These are phyloP conservation scores for Potamilus streckersoni DNA, from an alignment of 1,140 invertebrate species.

Conservation along the genomic window DNA sequence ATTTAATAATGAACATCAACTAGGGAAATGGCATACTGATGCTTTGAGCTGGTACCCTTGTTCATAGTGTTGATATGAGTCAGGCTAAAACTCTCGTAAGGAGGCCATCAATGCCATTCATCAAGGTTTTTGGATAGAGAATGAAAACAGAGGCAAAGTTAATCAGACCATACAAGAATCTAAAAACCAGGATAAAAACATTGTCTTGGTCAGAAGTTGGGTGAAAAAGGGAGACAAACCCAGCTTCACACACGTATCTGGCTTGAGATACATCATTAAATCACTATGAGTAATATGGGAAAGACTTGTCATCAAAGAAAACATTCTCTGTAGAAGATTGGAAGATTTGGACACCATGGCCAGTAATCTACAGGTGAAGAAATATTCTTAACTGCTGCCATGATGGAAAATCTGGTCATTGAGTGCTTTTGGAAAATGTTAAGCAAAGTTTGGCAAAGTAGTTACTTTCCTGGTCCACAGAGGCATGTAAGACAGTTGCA, in stretches of 20 bases:
- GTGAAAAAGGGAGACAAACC: too few species aligned
- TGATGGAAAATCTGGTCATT: slow-evolving; percentile 1
- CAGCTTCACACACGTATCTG: neutral
- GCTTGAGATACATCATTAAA: neutral
- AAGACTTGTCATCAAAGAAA: neutral
- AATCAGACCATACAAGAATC: too few species aligned
- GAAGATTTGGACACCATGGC: neutral
- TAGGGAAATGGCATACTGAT: slow-evolving; percentile 48
- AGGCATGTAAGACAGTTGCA: slow-evolving; percentile 22
- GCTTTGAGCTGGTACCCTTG: slow-evolving; percentile 31
- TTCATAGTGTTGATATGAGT: slow-evolving; percentile 1
- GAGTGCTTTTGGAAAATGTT: slow-evolving; percentile 7
- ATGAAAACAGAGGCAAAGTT: neutral
- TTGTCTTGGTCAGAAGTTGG: neutral
- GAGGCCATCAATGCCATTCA: neutral
- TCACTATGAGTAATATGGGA: neutral
- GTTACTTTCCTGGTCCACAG: slow-evolving; percentile 19
- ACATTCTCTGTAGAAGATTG: neutral
- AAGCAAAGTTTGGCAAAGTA: slow-evolving; percentile 1
- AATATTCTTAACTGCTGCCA: slow-evolving; percentile 7
- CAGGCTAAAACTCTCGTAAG: neutral
- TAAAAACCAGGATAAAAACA: neutral
- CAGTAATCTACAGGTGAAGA: slow-evolving; percentile 4
- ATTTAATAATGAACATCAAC: slow-evolving; percentile 41
- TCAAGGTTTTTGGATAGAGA: neutral